Evolutionary conservation across 1,140 invertebrate genomes (phyloP).

Genomic region (Drosophila truncata): DNA sequence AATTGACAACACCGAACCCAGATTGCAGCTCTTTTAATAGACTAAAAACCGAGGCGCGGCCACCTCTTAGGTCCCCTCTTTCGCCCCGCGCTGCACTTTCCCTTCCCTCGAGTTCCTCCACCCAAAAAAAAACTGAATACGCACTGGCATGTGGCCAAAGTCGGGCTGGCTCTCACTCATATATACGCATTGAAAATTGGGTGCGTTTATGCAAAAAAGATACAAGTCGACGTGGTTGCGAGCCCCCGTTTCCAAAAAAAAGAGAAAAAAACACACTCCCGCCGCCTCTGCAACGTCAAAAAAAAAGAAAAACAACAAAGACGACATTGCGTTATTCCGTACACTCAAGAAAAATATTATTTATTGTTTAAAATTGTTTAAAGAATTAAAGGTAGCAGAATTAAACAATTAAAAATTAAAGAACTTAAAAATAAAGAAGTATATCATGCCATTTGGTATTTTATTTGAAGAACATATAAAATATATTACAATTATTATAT

Average conservation of each 20-base stretch:
- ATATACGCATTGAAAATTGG: constrained; percentile 71
- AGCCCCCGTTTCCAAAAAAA: constrained; percentile 34
- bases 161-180: constrained; percentile 51
- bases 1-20: constrained; percentile 51
- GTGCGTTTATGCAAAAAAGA: constrained; percentile 80
- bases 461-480: not conserved
- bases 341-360: not conserved
- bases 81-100: not conserved
- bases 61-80: constrained; percentile 30
- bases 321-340: not conserved
- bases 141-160: constrained; percentile 71
- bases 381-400: too few species aligned
- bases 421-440: too few species aligned
- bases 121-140: constrained; percentile 36
- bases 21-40: constrained; percentile 61
- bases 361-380: too few species aligned
- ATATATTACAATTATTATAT: not conserved
- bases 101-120: not conserved
- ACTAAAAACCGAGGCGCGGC: constrained; percentile 59
- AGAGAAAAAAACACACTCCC: constrained; percentile 2
- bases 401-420: too few species aligned
- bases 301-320: not conserved
- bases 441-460: not conserved
- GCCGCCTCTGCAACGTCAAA: constrained; percentile 3
- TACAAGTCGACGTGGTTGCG: constrained; percentile 53